Evolutionary conservation across 2,113 vertebrate species (phyloP).

Genomic region (Vicugna pacos): DNA sequence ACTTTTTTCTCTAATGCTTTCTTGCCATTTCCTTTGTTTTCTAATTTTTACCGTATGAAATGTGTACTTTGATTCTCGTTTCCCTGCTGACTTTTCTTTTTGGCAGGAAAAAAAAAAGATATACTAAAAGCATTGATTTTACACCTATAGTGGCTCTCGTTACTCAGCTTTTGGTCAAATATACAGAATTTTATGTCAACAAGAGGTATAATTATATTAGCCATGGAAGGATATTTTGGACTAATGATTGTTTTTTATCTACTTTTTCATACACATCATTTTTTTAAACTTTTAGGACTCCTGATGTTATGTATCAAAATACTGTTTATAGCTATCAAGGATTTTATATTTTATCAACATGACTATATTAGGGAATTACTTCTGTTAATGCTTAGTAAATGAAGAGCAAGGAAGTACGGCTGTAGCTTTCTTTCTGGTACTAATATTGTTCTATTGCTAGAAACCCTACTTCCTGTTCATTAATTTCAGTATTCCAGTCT

Average conservation of each 20-base stretch:
- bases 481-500: conserved; percentile 76
- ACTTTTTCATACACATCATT: neutral
- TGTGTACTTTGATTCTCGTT: conserved; percentile 14
- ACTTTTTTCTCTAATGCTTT: neutral
- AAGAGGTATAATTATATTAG: neutral
- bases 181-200: neutral
- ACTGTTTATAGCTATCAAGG: neutral
- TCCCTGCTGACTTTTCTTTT: neutral
- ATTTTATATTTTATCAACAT: conserved; percentile 35
- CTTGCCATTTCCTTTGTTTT: conserved; percentile 1
- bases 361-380: conserved; percentile 16
- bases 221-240: conserved; percentile 38
- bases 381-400: conserved; percentile 33
- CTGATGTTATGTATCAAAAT: conserved; percentile 43
- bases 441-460: neutral
- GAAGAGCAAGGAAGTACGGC: conserved; percentile 46
- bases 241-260: conserved; percentile 7
- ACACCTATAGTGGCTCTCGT: neutral
- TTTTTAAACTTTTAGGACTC: conserved; percentile 18
- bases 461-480: conserved; percentile 63
- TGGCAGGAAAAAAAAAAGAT: neutral
- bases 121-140: neutral
- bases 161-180: conserved; percentile 18
- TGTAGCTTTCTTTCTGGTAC: conserved; percentile 45
- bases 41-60: neutral